phyloP scores from a whole-genome alignment of 1,140 invertebrate species.

The Ostrea edulis region DNA sequence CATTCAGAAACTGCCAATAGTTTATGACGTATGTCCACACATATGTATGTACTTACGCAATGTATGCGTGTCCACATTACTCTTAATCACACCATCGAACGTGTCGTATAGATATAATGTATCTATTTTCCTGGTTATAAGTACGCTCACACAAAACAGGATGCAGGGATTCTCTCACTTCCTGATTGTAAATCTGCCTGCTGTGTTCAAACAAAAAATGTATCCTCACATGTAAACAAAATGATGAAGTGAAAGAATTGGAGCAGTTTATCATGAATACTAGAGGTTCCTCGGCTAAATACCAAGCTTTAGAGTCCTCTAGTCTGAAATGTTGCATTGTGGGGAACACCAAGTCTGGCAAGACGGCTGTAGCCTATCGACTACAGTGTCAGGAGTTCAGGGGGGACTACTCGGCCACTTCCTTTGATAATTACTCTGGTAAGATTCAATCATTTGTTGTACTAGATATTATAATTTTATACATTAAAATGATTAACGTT shows the following conservation, averaged over 20 bases:
- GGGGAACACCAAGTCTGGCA: neutral
- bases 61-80: no score
- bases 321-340: constrained; percentile 35
- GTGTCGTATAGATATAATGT: constrained; percentile 18
- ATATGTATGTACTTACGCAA: no score
- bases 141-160: constrained; percentile 23
- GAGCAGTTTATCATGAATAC: constrained; percentile 4
- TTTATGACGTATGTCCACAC: no score
- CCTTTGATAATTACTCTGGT: constrained; percentile 36
- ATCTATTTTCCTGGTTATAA: constrained; percentile 37
- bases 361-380: constrained; percentile 3
- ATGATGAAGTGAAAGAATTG: constrained; percentile 3
- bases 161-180: neutral
- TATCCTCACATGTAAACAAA: neutral
- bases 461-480: neutral
- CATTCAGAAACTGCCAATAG: no score
- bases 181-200: neutral
- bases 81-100: neutral
- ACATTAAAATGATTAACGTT: neutral
- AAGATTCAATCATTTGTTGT: neutral
- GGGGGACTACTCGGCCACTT: constrained; percentile 34
- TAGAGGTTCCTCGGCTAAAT: constrained; percentile 9
- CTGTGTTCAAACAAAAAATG: neutral
- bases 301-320: constrained; percentile 23
- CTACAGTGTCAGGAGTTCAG: neutral